phyloP scores from a whole-genome alignment of 2,888 invertebrate species.

The Psylliodes chrysocephalus region DNA sequence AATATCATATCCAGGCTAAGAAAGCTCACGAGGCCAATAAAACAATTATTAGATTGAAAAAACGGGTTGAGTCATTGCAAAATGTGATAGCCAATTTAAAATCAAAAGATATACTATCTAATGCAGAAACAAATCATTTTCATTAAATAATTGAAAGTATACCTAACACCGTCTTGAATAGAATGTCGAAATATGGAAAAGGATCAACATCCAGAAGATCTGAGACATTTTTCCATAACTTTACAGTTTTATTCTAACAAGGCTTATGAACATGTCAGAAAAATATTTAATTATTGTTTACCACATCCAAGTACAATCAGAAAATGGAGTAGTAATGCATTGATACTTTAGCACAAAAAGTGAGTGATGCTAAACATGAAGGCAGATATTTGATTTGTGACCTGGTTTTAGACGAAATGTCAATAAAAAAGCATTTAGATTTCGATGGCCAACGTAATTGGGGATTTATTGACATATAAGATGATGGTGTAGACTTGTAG shows the following conservation, averaged over 20 bases:
- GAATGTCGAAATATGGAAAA: background rate
- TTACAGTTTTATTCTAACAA: constrained; percentile 35
- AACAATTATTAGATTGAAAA: background rate
- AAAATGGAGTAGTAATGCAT: constrained; percentile 27
- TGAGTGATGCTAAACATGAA: constrained; percentile 1
- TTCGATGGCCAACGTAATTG: constrained; percentile 37
- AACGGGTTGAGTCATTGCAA: background rate
- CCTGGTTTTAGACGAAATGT: constrained; percentile 44
- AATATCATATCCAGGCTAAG: too few relatives aligned
- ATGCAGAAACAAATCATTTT: background rate
- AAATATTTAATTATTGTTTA: constrained; percentile 21
- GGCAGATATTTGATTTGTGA: constrained; percentile 28
- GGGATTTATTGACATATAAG: constrained; percentile 40
- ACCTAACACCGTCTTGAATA: background rate
- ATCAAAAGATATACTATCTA: background rate
- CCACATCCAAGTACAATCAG: constrained; percentile 26
- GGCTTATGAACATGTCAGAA: constrained; percentile 35
- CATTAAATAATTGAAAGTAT: background rate
- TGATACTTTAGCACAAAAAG: constrained; percentile 26
- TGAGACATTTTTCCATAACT: constrained; percentile 32
- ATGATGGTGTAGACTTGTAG: constrained; percentile 35
- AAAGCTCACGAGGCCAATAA: too few relatives aligned
- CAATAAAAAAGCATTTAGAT: constrained; percentile 44
- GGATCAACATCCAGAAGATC: background rate
- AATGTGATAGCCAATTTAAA: background rate